These are phyloP conservation scores for Microplitis mediator DNA, from an alignment of 1,140 invertebrate genomes.

Conservation along the genomic window DNA sequence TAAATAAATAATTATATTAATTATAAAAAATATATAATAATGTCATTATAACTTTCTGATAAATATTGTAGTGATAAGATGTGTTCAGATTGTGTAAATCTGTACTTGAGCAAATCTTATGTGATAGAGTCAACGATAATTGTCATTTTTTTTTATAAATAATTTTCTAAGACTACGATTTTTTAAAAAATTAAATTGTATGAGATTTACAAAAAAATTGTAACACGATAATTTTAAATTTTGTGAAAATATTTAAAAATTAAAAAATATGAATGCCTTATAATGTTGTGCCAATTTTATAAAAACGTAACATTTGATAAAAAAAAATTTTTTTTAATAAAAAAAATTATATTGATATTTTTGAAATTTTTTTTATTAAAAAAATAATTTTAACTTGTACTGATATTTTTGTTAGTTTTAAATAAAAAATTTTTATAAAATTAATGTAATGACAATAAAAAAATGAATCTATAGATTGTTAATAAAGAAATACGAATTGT, in stretches of 20 bases:
- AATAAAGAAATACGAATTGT: constrained; percentile 21
- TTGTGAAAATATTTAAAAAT: too few relatives aligned
- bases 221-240: too few relatives aligned
- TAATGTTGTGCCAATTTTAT: too few relatives aligned
- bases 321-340: too few relatives aligned
- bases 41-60: neutral
- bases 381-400: too few relatives aligned
- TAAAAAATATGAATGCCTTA: too few relatives aligned
- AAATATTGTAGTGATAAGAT: constrained; percentile 15
- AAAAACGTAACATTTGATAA: too few relatives aligned
- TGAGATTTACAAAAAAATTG: neutral
- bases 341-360: too few relatives aligned
- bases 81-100: constrained; percentile 10
- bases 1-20: too few relatives aligned
- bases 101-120: constrained; percentile 7
- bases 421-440: too few relatives aligned
- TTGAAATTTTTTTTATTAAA: too few relatives aligned
- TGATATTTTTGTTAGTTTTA: too few relatives aligned
- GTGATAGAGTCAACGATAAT: constrained; percentile 23
- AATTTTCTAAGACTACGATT: constrained; percentile 1
- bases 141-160: constrained; percentile 8
- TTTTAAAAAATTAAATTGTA: neutral
- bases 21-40: neutral
- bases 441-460: neutral
- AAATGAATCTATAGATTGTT: constrained; percentile 2